Percentiles rank a stretch among this genome's conserved stretches.
Evolutionary conservation across 2,888 invertebrate species (phyloP).

Genomic region (Noctua janthina): DNA sequence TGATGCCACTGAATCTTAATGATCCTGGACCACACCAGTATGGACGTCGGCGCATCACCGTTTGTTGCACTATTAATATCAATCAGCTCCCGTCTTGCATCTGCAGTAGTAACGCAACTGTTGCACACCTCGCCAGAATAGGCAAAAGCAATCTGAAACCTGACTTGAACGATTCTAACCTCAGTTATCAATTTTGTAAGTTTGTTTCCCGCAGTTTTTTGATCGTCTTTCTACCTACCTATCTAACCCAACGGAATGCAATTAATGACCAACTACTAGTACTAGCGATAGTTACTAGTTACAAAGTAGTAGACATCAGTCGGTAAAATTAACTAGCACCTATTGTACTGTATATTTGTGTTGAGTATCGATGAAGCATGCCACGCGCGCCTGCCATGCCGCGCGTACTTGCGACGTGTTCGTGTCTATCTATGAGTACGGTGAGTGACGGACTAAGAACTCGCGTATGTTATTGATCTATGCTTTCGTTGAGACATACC

Average conservation of each 20-base stretch:
- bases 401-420: constrained; percentile 17
- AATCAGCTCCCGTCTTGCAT: background rate
- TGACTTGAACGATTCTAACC: background rate
- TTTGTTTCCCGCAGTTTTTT: background rate
- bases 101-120: background rate
- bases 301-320: constrained; percentile 2
- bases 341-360: background rate
- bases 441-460: constrained; percentile 21
- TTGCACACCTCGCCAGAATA: background rate
- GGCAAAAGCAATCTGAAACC: background rate
- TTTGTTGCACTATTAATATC: constrained; percentile 4
- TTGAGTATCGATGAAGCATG: constrained; percentile 45
- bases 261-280: background rate
- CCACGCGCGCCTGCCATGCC: constrained; percentile 58
- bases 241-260: constrained; percentile 11
- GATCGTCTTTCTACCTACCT: background rate
- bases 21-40: background rate
- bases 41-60: background rate
- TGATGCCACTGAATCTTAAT: constrained; percentile 33
- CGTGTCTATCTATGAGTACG: background rate
- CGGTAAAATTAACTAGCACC: constrained; percentile 18
- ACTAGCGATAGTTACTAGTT: background rate
- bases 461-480: constrained; percentile 23
- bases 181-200: background rate
- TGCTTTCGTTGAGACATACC: constrained; percentile 10